Evolutionary conservation across 2,888 invertebrate genomes (phyloP).

Genomic region (Cantharis lateralis): DNA sequence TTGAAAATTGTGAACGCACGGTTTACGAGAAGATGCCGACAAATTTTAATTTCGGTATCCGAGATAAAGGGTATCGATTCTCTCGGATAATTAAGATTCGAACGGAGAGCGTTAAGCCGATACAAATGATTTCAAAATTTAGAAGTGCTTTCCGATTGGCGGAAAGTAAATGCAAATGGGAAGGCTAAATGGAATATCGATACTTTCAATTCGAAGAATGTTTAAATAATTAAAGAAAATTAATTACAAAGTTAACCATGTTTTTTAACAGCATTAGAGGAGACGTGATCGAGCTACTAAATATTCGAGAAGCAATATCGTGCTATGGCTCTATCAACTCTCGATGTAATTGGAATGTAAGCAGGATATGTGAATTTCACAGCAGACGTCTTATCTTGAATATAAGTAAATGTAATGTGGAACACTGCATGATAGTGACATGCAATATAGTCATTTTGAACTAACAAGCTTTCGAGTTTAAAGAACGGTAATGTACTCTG

Average conservation of each 20-base stretch:
- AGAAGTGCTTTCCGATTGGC: neutral
- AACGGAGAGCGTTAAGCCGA: neutral
- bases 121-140: neutral
- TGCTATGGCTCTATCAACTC: conserved; percentile 19
- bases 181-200: neutral
- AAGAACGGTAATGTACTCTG: neutral
- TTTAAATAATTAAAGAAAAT: neutral
- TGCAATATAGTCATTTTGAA: conserved; percentile 17
- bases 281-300: neutral
- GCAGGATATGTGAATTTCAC: conserved; percentile 22
- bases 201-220: neutral
- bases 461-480: neutral
- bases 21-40: neutral
- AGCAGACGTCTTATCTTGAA: conserved; percentile 22
- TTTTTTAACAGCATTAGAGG: neutral
- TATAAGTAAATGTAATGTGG: conserved; percentile 24
- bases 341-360: conserved; percentile 28
- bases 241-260: neutral
- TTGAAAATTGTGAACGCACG: neutral
- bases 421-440: conserved; percentile 21
- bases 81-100: neutral
- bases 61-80: neutral
- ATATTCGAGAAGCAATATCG: conserved; percentile 10
- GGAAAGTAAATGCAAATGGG: neutral
- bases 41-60: neutral